Conservation (phyloP, 2,888 invertebrate species). For the Cerceris rybyensis region DNA sequence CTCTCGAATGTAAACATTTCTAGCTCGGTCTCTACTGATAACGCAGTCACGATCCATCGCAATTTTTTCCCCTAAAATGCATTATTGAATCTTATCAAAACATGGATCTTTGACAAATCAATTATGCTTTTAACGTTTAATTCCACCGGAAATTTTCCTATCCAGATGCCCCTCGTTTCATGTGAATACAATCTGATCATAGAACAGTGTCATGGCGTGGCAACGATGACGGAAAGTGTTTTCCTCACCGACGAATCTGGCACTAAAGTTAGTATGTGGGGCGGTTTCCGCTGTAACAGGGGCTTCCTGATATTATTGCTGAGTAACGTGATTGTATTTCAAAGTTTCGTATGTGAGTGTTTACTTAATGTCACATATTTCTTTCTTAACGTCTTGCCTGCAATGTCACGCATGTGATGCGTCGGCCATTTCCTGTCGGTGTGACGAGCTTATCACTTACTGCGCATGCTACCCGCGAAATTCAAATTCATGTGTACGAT, state of each 20-base stretch:
- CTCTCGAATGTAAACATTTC: not conserved
- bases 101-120: not conserved
- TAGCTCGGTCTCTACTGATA: not conserved
- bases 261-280: constrained; percentile 68
- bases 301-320: constrained; percentile 60
- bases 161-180: too few relatives aligned
- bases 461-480: constrained; percentile 12
- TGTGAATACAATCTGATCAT: constrained; percentile 14
- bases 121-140: not conserved
- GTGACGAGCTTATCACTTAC: not conserved
- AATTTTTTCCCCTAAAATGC: not conserved
- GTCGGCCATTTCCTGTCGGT: not conserved
- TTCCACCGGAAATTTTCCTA: not conserved
- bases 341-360: constrained; percentile 68
- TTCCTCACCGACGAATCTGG: constrained; percentile 56
- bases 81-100: not conserved
- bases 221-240: constrained; percentile 65
- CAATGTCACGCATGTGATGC: constrained; percentile 1
- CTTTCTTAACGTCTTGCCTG: not conserved
- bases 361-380: not conserved
- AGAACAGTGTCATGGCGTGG: constrained; percentile 69
- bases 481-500: constrained; percentile 7
- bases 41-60: not conserved
- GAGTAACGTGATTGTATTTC: constrained; percentile 62
- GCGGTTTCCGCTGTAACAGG: constrained; percentile 60